Base-by-base conservation (phyloP, 2,888 invertebrate genomes). In the Lasioglossum leucozonium region DNA sequence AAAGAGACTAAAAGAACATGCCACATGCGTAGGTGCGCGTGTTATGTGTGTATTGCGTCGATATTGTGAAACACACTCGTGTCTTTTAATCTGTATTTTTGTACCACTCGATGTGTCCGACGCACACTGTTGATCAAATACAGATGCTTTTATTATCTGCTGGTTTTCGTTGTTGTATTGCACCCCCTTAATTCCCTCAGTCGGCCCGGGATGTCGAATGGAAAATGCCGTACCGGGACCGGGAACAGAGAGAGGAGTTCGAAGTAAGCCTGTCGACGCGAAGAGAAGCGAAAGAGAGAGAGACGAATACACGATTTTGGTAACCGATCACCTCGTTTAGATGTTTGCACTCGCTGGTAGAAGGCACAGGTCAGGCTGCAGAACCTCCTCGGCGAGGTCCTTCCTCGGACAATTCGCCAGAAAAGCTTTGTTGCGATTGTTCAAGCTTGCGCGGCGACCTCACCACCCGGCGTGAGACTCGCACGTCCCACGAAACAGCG, bases 331-430 rank as follows among this genome's bases (percentile, higher is more conserved):
- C 79, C 81, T 88, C 72, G 82, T 82, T 87, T 87, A 79, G 84
- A 90, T 84, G 85, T 85, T 89, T 92, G 94, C 94, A 94, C 93
- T 89, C 84, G 94, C 94, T 94, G 92, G 90, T 93, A 93, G 93
- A 93, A 90, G 90, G 91, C 93, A 92, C 91, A 88, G 87, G 77
- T 85, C 88, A 90, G 89, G 81, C 84, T 89, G 88, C 91, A 89
- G 85, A 89, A 75, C 88, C 85, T 88, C 84, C 55, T 87, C 87
- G 91, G 90, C 88, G 89, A 89, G 89, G 91, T 91, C 90, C 91
- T 93, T 91, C 88, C 30, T 44, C 47, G 58, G 16, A 1, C 13
- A 47, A 58, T 44, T 72, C 58, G 44, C 55, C 10, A 37, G 16
- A 55, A 42, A 42, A 51, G 30, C 58, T 1, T 58, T 26, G 13